phyloP scores from a whole-genome alignment of 1,140 invertebrate genomes.

The Phymorhynchus buccinoides region DNA sequence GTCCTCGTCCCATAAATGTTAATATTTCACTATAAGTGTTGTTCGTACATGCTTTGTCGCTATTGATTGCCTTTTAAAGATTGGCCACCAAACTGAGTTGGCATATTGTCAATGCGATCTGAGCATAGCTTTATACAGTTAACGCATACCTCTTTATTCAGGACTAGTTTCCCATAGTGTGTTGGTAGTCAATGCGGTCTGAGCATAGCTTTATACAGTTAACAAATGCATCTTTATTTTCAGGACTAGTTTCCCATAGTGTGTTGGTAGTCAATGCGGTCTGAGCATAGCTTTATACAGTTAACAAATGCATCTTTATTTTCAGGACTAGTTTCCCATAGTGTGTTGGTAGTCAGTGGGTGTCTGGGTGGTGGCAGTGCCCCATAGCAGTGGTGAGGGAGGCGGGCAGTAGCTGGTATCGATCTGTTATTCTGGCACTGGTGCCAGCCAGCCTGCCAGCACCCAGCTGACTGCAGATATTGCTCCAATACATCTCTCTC shows the following conservation, averaged over 20 bases:
- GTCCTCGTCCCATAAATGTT: no score
- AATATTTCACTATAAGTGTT: no score
- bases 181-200: no score
- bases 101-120: no score
- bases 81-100: no score
- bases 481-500: background rate
- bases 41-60: no score
- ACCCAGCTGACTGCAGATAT: background rate
- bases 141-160: background rate
- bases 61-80: no score
- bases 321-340: background rate
- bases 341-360: no score
- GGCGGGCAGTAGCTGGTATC: background rate
- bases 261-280: no score
- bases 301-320: background rate
- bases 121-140: background rate
- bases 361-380: background rate
- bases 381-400: background rate
- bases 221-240: background rate
- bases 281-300: background rate
- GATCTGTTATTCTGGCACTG: background rate
- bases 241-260: no score
- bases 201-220: background rate
- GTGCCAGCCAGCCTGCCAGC: background rate
- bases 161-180: no score